These are phyloP conservation scores for Enteromius unitaeniatus DNA, from an alignment of 2,797 vertebrate species.

Conservation along the genomic window DNA sequence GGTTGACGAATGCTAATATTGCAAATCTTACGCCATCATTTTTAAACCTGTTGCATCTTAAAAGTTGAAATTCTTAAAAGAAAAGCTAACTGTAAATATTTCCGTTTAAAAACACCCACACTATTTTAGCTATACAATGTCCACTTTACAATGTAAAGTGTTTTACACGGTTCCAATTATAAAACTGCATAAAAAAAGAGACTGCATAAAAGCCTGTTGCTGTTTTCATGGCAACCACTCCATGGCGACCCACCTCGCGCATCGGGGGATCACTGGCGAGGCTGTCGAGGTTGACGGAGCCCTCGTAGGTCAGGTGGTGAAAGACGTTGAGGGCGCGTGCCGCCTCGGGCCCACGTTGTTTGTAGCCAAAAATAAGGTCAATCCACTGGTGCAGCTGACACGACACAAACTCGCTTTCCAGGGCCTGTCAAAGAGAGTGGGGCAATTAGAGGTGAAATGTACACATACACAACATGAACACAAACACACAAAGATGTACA, in stretches of 20 bases:
- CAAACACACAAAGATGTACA: neutral
- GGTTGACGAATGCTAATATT: neutral
- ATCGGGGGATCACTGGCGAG: conserved; percentile 88
- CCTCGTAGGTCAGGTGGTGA: conserved; percentile 95
- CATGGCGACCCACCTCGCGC: conserved; percentile 85
- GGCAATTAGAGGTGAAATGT: conserved; percentile 76
- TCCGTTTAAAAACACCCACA: neutral
- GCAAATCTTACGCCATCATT: neutral
- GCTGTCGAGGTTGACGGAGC: conserved; percentile 91
- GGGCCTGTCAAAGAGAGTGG: conserved; percentile 84
- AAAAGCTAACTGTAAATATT: neutral
- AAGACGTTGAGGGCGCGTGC: conserved; percentile 96
- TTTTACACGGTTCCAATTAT: conserved; percentile 1
- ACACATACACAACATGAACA: conserved; percentile 24
- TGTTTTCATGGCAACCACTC: conserved; percentile 50
- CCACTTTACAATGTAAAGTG: too few species aligned
- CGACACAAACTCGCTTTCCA: conserved; percentile 99
- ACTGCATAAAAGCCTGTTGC: conserved; percentile 39
- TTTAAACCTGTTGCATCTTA: neutral
- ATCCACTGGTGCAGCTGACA: conserved; percentile 99
- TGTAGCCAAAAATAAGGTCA: conserved; percentile 99
- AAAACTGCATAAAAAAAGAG: neutral
- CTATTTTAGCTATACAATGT: neutral
- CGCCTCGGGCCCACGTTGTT: conserved; percentile 96
- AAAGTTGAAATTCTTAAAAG: neutral